Conservation (phyloP, 2,113 vertebrate genomes). For the Choloepus hoffmanni region DNA sequence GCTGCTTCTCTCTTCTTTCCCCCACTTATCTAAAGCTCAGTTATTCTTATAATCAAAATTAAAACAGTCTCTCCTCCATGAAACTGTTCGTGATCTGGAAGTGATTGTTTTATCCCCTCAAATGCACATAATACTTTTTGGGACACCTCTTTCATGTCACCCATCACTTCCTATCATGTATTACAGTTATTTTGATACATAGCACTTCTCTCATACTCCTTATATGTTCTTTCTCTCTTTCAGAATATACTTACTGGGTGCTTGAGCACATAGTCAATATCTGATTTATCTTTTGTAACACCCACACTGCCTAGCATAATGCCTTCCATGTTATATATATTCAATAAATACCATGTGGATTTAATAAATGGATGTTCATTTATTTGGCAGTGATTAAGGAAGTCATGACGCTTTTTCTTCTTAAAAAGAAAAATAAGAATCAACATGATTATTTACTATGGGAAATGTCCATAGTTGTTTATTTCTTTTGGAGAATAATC, state of each 20-base stretch:
- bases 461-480: neutral
- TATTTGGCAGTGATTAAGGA: neutral
- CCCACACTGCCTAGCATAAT: neutral
- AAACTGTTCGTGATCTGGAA: neutral
- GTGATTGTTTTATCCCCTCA: neutral
- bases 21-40: neutral
- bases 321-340: neutral
- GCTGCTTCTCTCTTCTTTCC: neutral
- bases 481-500: slow-evolving; percentile 9
- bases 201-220: neutral
- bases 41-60: neutral
- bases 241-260: neutral
- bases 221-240: neutral
- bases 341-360: neutral
- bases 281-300: neutral
- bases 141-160: neutral
- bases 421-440: neutral
- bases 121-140: neutral
- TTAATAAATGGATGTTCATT: slow-evolving; percentile 1
- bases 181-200: neutral
- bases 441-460: neutral
- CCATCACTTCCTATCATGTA: neutral
- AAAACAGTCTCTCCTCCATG: neutral
- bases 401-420: neutral
- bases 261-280: neutral